Evolutionary conservation across 2,888 invertebrate genomes (phyloP), one percentile per base, ranked within the genome.

Genomic region (Sminthurinus aureus): DNA sequence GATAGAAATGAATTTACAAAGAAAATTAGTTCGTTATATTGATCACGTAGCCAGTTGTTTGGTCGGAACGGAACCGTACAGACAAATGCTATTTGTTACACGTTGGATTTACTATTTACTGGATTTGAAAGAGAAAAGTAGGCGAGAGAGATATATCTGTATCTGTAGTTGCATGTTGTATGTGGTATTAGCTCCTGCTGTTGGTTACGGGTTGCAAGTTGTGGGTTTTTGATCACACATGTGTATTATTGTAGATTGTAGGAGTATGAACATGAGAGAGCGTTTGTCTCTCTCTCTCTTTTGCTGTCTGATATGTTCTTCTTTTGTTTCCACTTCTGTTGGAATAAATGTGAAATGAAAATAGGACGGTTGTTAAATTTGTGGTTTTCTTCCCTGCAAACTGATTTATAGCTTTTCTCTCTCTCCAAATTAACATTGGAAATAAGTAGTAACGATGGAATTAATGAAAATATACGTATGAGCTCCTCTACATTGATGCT

Each of bases 381-480:
- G 71, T 71, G 71, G 71, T 71, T 71, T 71, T 71, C 24, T 71
- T 71, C 24, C 71, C 24, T 24, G 24, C 71, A 71, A 38, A 24
- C 71, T 71, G 71, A 71, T 71, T 71, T 71, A 71, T 71, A 22
- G 71, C 24, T 24, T 26, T 71, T 26, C 26, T 71, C 71, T 24
- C 4, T 13, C 13, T 71, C 71, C 6, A 71, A 71, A 71, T 71
- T 71, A 71, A 71, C 71, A 71, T 69, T 69, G 22, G 67, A 69
- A 69, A 69, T 24, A 71, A 58, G 58, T 15, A 13, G 18, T 2
- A 71, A 24, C 71, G 24, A 26, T 71, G 20, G 24, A 22, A 71
- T 71, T 71, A 71, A 71, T 71, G 71, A 71, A 71, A 71, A 71
- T 71, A 24, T 67, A 67, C 22, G 67, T 8, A 67, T 38, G n/a